Conservation (phyloP, 2,888 invertebrate species). For the Dusona sp. region DNA sequence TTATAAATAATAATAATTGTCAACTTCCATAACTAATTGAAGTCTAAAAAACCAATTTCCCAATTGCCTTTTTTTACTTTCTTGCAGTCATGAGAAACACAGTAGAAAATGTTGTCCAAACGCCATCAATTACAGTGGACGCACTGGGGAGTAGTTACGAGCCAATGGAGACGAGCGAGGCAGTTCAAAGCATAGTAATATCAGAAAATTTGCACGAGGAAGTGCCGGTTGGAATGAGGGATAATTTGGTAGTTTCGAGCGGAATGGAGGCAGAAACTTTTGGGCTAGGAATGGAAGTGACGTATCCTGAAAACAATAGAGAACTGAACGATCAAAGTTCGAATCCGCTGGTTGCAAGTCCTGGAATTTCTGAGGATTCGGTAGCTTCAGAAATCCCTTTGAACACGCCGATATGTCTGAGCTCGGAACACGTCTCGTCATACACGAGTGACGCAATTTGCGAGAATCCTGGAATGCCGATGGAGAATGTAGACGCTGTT, state of each 20-base stretch:
- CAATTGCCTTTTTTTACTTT: neutral
- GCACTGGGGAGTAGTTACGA: constrained; percentile 63
- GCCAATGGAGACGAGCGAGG: constrained; percentile 68
- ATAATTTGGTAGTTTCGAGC: constrained; percentile 39
- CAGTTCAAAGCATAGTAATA: constrained; percentile 39
- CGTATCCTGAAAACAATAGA: constrained; percentile 52
- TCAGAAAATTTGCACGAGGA: constrained; percentile 46
- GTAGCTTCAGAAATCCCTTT: constrained; percentile 42
- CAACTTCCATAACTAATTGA: neutral
- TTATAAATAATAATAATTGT: neutral
- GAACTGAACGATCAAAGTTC: constrained; percentile 34
- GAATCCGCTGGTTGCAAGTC: neutral
- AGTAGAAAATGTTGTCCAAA: constrained; percentile 62
- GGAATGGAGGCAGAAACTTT: constrained; percentile 58
- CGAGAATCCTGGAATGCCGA: constrained; percentile 61
- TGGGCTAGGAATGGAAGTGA: constrained; percentile 59
- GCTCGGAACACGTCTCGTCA: constrained; percentile 55
- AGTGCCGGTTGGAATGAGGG: constrained; percentile 33
- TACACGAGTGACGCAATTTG: constrained; percentile 55
- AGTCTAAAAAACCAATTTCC: neutral
- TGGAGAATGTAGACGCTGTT: constrained; percentile 40
- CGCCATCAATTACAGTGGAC: constrained; percentile 42
- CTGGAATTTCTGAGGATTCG: constrained; percentile 2
- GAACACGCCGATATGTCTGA: constrained; percentile 54
- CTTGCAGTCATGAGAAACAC: constrained; percentile 67